Conservation (phyloP, 2,888 invertebrate genomes). For the Trachelus iudaicus region DNA sequence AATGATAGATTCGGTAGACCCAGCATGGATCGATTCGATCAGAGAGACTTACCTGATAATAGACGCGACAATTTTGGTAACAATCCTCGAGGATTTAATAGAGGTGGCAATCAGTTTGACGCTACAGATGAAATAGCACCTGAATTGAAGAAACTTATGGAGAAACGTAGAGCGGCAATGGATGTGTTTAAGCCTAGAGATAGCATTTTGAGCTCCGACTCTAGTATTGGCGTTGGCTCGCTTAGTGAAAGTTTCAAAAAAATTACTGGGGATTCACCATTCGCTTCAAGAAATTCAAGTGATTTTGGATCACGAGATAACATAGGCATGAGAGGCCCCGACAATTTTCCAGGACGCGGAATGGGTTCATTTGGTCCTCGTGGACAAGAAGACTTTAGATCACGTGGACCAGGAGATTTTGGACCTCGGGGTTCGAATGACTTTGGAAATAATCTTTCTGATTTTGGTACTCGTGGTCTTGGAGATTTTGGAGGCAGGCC, state of each 20-base stretch:
- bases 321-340: conserved; percentile 19
- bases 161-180: conserved; percentile 55
- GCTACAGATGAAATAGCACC: conserved; percentile 46
- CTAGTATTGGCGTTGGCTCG: conserved; percentile 42
- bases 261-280: conserved; percentile 53
- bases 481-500: conserved; percentile 7
- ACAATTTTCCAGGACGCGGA: conserved; percentile 17
- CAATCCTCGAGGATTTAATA: conserved; percentile 33
- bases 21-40: conserved; percentile 32
- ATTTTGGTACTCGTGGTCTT: conserved; percentile 15
- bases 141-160: conserved; percentile 60
- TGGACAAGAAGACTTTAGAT: conserved; percentile 14
- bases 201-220: conserved; percentile 44
- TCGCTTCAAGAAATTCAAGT: conserved; percentile 20
- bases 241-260: conserved; percentile 59
- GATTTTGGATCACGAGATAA: conserved; percentile 7
- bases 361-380: conserved; percentile 1
- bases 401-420: conserved; percentile 19
- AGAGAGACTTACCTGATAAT: conserved; percentile 31
- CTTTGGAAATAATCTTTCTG: conserved; percentile 6
- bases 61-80: conserved; percentile 35
- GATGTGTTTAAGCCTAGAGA: conserved; percentile 58
- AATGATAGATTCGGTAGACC: conserved; percentile 30
- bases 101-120: conserved; percentile 41
- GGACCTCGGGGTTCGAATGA: conserved; percentile 18